A percentile compares a stretch with the other conserved stretches of the same genome.
Evolutionary conservation across 2,888 invertebrate species (phyloP).

Genomic region (Callyntrura sp.): DNA sequence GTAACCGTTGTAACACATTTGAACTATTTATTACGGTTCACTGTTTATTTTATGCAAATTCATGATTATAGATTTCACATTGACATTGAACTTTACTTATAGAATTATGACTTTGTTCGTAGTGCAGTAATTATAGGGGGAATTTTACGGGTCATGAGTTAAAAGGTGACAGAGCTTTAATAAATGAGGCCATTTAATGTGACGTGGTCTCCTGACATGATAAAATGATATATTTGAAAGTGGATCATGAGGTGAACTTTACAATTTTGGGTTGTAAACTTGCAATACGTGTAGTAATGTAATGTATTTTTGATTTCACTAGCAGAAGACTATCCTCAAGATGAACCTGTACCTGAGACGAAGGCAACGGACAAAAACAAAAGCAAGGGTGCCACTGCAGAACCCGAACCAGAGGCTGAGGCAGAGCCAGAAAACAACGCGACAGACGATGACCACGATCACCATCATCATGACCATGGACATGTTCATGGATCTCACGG

Average conservation of each 20-base stretch:
- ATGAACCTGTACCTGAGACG: constrained; percentile 24
- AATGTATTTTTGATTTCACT: background rate
- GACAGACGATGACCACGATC: constrained; percentile 31
- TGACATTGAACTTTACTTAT: constrained; percentile 41
- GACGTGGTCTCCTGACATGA: background rate
- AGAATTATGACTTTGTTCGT: background rate
- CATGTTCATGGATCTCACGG: constrained; percentile 67
- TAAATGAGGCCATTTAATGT: background rate
- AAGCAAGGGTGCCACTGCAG: background rate
- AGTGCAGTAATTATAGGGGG: background rate
- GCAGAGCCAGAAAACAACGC: constrained; percentile 49
- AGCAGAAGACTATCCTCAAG: constrained; percentile 55
- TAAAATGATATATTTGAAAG: background rate
- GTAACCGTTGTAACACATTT: too few relatives aligned
- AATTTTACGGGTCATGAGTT: background rate
- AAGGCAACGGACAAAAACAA: constrained; percentile 41
- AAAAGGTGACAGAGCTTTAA: background rate
- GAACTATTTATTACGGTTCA: too few relatives aligned
- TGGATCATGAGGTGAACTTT: background rate
- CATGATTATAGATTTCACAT: constrained; percentile 46
- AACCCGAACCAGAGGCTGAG: constrained; percentile 50
- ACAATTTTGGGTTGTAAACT: background rate
- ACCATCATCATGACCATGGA: constrained; percentile 50
- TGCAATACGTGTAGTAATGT: background rate
- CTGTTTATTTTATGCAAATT: too few relatives aligned